A percentile compares a stretch with the other conserved stretches of the same genome.
Evolutionary conservation across 2,113 vertebrate species (phyloP).

Genomic region (Apteryx mantelli): DNA sequence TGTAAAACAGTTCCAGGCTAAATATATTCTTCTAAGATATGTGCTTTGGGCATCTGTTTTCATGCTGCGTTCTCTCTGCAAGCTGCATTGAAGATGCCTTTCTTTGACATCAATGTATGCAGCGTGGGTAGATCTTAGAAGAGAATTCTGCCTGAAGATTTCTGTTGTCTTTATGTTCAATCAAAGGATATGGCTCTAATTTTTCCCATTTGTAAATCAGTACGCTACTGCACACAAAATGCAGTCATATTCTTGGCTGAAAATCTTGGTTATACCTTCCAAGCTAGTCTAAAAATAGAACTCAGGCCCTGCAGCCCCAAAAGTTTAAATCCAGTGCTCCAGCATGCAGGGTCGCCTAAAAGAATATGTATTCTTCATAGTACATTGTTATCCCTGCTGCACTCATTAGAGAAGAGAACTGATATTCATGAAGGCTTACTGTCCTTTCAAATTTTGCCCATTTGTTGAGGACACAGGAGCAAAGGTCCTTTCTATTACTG

Average conservation of each 20-base stretch:
- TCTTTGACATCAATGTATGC: background rate
- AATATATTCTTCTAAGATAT: constrained; percentile 23
- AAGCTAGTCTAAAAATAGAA: constrained; percentile 4
- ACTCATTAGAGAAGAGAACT: background rate
- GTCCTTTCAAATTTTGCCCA: background rate
- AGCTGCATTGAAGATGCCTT: background rate
- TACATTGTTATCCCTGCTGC: accelerated
- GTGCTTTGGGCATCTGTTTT: constrained; percentile 47
- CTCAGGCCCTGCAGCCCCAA: background rate
- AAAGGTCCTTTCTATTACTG: background rate
- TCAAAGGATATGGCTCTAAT: background rate
- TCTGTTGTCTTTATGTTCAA: constrained; percentile 27
- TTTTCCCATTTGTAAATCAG: background rate
- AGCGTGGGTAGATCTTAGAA: constrained; percentile 25
- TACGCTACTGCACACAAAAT: background rate
- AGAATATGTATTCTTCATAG: background rate
- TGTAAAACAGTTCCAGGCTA: constrained; percentile 29
- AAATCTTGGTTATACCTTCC: background rate
- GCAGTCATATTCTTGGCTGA: background rate
- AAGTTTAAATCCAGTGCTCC: background rate
- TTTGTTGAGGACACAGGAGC: background rate
- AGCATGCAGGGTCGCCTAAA: background rate
- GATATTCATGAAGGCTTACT: background rate
- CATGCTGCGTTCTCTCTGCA: background rate
- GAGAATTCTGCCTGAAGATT: constrained; percentile 40